A percentile compares a stretch with the other conserved stretches of the same genome.
Conservation (phyloP, 2,113 vertebrate species). For the Morone chrysops region DNA sequence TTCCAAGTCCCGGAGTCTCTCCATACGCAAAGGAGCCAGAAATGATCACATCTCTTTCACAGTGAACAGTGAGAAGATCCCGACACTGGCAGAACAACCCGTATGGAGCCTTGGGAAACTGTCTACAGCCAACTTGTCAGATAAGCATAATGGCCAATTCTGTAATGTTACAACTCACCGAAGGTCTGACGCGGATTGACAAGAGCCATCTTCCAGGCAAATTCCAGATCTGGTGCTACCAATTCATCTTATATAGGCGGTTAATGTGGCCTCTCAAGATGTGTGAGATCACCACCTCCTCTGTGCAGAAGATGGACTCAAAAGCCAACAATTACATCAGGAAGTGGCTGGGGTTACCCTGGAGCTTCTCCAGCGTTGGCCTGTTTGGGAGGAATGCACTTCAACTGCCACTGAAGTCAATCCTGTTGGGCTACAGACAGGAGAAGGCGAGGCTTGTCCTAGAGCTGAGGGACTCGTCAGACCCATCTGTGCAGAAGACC, state of each 20-base stretch:
- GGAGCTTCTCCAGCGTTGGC: neutral
- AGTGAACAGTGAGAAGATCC: too few relatives aligned
- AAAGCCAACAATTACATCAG: neutral
- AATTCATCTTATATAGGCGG: too few relatives aligned
- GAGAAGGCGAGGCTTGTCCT: neutral
- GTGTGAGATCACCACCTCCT: neutral
- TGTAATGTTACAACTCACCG: too few relatives aligned
- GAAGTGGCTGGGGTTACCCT: neutral
- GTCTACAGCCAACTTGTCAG: neutral
- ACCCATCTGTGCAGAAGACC: neutral
- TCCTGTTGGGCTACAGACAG: neutral
- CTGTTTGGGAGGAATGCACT: neutral
- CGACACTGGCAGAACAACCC: too few relatives aligned
- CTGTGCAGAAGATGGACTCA: too few relatives aligned
- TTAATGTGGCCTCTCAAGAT: neutral
- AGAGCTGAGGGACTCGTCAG: neutral
- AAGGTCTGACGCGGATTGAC: too few relatives aligned
- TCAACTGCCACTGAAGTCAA: too few relatives aligned
- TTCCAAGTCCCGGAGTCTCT: constrained; percentile 36
- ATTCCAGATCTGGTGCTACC: too few relatives aligned
- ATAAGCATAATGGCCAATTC: neutral
- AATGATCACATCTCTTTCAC: neutral
- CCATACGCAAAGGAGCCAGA: constrained; percentile 14
- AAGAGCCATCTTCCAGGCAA: too few relatives aligned
- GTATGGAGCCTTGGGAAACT: neutral